Conservation (phyloP, 2,797 vertebrate genomes). For the Rhinatrema bivittatum region DNA sequence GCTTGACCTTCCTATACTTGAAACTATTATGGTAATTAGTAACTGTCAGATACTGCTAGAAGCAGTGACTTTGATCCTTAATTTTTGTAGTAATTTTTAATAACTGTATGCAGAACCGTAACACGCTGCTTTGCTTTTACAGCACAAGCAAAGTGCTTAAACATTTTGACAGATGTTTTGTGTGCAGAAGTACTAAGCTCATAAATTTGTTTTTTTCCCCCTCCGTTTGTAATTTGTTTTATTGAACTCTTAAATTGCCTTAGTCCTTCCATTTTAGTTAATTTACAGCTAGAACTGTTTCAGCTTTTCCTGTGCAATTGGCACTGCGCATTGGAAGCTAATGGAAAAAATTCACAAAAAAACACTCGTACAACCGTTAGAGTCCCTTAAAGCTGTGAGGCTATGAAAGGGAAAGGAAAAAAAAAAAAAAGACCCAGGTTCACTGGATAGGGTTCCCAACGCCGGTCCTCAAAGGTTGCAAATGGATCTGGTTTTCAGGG, state of each 20-base stretch:
- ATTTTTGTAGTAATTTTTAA: conserved; percentile 35
- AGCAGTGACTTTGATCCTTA: conserved; percentile 28
- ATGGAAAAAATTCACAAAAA: too few species aligned
- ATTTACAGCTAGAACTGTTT: conserved; percentile 8
- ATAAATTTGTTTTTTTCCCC: conserved; percentile 36
- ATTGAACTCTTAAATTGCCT: conserved; percentile 6
- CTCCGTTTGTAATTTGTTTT: conserved; percentile 17
- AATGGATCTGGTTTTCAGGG: too few species aligned
- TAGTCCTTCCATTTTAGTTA: conserved; percentile 23
- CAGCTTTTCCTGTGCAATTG: too few species aligned
- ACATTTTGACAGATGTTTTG: conserved; percentile 45
- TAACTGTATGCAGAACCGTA: conserved; percentile 33
- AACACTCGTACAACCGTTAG: too few species aligned
- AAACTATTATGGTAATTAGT: conserved; percentile 41
- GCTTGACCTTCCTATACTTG: too few species aligned
- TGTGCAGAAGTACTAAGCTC: conserved; percentile 20
- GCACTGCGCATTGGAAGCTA: too few species aligned
- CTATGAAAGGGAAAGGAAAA: not conserved
- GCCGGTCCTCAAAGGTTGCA: too few species aligned
- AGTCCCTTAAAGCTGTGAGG: not conserved
- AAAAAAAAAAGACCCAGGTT: too few species aligned
- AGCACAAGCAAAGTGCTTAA: conserved; percentile 36
- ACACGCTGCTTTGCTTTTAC: conserved; percentile 24
- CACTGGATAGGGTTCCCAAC: too few species aligned
- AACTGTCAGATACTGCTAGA: conserved; percentile 30